Percentiles rank a stretch among this genome's conserved stretches.
These are phyloP conservation scores for Panzeria rudis DNA, from an alignment of 2,888 invertebrate species.

Conservation along the genomic window DNA sequence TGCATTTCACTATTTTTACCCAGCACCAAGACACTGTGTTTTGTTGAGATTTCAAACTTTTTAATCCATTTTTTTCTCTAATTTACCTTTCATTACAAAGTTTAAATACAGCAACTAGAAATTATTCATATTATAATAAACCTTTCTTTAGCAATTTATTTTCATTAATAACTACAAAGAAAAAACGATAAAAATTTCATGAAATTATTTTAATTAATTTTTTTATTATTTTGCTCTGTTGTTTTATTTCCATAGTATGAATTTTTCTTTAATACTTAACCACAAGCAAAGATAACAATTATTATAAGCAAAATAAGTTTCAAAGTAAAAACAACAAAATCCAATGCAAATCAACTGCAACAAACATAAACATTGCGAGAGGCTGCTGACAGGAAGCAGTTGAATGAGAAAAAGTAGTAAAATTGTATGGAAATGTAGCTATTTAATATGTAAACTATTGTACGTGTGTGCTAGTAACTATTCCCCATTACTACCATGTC, in stretches of 20 bases:
- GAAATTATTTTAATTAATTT: neutral
- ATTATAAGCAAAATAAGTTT: conserved; percentile 1
- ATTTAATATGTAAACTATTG: no score
- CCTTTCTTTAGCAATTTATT: neutral
- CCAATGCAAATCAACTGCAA: neutral
- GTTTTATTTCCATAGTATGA: neutral
- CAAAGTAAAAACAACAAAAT: neutral
- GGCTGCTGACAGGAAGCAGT: no score
- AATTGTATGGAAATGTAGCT: neutral
- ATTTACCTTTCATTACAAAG: no score
- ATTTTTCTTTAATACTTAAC: neutral
- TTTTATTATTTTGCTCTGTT: neutral
- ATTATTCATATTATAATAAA: neutral
- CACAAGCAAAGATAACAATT: neutral
- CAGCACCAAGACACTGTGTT: no score
- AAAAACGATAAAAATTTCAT: neutral
- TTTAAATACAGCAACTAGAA: no score
- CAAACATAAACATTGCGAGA: neutral
- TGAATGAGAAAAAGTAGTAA: neutral
- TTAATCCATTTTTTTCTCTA: no score
- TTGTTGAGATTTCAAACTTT: no score
- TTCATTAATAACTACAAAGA: neutral
- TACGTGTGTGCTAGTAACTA: no score
- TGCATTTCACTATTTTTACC: no score
- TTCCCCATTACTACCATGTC: no score